phyloP scores from a whole-genome alignment of 2,797 vertebrate species.

The Pachyuromys duprasi region DNA sequence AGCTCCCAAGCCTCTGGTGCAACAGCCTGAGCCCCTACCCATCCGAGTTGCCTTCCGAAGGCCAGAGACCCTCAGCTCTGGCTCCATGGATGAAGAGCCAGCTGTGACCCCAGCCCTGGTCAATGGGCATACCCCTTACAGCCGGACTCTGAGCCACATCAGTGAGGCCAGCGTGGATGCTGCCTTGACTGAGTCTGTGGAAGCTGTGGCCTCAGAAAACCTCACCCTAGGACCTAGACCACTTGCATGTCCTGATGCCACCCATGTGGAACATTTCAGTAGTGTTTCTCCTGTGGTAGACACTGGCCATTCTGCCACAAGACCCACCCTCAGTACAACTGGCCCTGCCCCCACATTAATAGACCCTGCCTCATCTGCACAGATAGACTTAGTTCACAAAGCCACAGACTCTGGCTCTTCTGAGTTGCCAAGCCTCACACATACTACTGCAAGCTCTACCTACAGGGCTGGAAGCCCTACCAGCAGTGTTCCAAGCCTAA shows the following conservation, averaged over 20 bases:
- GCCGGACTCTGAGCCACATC: constrained; percentile 96
- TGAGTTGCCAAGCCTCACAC: background rate
- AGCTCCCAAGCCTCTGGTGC: constrained; percentile 89
- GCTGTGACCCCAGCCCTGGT: constrained; percentile 77
- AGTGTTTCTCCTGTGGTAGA: constrained; percentile 1
- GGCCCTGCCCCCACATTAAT: background rate
- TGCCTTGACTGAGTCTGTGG: constrained; percentile 81
- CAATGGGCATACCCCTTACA: constrained; percentile 90
- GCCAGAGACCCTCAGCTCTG: constrained; percentile 86
- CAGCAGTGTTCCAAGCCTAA: background rate
- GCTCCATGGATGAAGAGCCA: constrained; percentile 81
- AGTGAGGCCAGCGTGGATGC: constrained; percentile 94
- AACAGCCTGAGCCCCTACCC: constrained; percentile 88
- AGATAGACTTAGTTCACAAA: background rate
- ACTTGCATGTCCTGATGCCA: background rate
- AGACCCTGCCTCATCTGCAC: background rate
- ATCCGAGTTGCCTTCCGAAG: constrained; percentile 93
- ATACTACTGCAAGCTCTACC: constrained; percentile 1
- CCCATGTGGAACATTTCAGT: background rate
- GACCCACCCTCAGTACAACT: constrained; percentile 10
- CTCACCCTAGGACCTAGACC: background rate
- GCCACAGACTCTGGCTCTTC: constrained; percentile 6
- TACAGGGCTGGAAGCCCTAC: background rate
- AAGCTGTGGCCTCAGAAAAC: constrained; percentile 26
- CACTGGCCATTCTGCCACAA: constrained; percentile 26